A percentile compares a stretch with the other conserved stretches of the same genome.
phyloP scores from a whole-genome alignment of 2,113 vertebrate species.

The Atherinomorus stipes region DNA sequence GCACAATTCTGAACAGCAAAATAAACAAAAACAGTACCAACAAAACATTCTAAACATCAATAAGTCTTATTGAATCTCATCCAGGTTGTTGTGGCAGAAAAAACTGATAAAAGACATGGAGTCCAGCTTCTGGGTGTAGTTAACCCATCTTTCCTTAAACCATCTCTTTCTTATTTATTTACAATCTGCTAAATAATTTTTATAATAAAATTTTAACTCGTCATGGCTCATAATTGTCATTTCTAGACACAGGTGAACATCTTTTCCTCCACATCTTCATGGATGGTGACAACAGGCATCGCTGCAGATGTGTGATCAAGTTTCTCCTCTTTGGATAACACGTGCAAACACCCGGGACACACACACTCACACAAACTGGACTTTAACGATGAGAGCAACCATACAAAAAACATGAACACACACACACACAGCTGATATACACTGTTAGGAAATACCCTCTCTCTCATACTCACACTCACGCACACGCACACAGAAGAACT shows the following conservation, averaged over 20 bases:
- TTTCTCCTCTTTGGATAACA: conserved; percentile 34
- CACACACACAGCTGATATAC: not conserved
- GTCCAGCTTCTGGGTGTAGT: no score
- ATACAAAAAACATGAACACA: not conserved
- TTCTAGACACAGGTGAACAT: no score
- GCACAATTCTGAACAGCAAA: not conserved
- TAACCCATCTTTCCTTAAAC: no score
- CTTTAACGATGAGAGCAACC: not conserved
- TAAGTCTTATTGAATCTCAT: not conserved
- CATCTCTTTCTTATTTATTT: no score
- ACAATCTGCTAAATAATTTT: no score
- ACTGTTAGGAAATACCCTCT: not conserved
- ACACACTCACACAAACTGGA: not conserved
- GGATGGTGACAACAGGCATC: conserved; percentile 31
- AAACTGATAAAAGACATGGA: no score
- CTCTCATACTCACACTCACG: not conserved
- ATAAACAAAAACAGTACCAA: not conserved
- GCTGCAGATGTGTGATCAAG: conserved; percentile 39
- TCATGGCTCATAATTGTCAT: no score
- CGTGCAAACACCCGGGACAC: not conserved
- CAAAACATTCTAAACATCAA: not conserved
- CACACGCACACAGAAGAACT: not conserved
- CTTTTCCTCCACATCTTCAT: not conserved
- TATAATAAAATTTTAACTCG: no score
- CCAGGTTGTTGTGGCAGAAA: no score